A percentile compares a stretch with the other conserved stretches of the same genome.
Evolutionary conservation across 2,797 vertebrate species (phyloP).

Genomic region (Cossypha caffra): DNA sequence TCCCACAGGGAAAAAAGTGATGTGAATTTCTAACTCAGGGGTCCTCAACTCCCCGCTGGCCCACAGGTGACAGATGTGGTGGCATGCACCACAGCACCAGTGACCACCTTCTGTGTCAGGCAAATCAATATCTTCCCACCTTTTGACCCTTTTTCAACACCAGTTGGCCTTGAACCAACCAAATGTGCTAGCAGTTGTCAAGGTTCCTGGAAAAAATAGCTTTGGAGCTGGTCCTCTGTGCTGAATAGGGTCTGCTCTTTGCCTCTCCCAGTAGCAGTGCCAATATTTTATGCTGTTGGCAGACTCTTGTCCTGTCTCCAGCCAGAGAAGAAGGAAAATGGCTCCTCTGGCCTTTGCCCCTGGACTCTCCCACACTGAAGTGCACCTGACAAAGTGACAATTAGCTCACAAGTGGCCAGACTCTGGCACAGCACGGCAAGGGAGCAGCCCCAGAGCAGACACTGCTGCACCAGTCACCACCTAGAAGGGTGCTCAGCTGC

Average conservation of each 20-base stretch:
- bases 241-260: not conserved
- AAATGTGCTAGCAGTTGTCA: not conserved
- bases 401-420: rapidly evolving
- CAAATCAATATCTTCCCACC: not conserved
- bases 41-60: rapidly evolving
- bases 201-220: not conserved
- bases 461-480: not conserved
- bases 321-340: not conserved
- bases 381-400: not conserved
- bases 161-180: not conserved
- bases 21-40: not conserved
- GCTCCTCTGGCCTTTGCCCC: not conserved
- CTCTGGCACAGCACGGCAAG: rapidly evolving
- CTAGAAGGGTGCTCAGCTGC: not conserved
- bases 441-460: not conserved
- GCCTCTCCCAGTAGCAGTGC: not conserved
- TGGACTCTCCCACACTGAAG: not conserved
- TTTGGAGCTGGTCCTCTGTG: not conserved
- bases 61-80: rapidly evolving
- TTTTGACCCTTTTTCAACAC: not conserved
- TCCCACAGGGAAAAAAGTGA: not conserved
- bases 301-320: not conserved
- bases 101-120: not conserved
- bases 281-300: not conserved
- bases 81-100: not conserved